Percentiles rank a stretch among this genome's conserved stretches.
Conservation (phyloP, 2,797 vertebrate genomes). For the Cheirogaleus major region DNA sequence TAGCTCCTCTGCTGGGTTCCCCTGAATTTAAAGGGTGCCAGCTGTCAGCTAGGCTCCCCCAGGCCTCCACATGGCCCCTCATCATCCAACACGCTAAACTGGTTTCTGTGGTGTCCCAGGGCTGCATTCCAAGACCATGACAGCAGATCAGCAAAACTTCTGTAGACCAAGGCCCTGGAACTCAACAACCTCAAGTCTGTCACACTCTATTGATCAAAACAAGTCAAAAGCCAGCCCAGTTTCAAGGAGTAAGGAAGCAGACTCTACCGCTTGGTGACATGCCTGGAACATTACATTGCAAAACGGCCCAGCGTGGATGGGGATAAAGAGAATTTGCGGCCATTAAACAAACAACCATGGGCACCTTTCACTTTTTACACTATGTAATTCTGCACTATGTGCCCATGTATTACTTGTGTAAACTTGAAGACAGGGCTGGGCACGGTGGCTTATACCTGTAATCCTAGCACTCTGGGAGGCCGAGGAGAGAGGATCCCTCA, state of each 20-base stretch:
- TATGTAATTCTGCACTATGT: background rate
- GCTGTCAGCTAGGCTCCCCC: background rate
- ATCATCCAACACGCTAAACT: background rate
- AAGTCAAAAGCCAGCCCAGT: background rate
- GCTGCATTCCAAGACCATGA: background rate
- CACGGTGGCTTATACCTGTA: too few relatives aligned
- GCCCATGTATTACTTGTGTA: background rate
- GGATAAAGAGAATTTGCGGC: background rate
- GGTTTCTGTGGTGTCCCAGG: background rate
- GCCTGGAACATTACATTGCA: background rate
- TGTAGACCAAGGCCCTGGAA: fast-evolving
- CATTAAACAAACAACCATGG: background rate
- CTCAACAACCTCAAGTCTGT: background rate
- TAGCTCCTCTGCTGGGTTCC: background rate
- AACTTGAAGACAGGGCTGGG: background rate
- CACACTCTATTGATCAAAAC: background rate
- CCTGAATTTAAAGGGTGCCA: background rate
- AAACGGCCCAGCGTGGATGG: background rate
- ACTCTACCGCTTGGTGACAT: background rate
- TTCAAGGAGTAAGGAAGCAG: background rate
- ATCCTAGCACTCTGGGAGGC: too few relatives aligned
- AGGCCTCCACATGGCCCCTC: background rate
- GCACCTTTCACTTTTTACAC: background rate
- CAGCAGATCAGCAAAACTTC: background rate
- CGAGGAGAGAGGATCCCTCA: too few relatives aligned